A percentile compares a stretch with the other conserved stretches of the same genome.
Evolutionary conservation across 2,797 vertebrate genomes (phyloP).

Genomic region (Artibeus lituratus): DNA sequence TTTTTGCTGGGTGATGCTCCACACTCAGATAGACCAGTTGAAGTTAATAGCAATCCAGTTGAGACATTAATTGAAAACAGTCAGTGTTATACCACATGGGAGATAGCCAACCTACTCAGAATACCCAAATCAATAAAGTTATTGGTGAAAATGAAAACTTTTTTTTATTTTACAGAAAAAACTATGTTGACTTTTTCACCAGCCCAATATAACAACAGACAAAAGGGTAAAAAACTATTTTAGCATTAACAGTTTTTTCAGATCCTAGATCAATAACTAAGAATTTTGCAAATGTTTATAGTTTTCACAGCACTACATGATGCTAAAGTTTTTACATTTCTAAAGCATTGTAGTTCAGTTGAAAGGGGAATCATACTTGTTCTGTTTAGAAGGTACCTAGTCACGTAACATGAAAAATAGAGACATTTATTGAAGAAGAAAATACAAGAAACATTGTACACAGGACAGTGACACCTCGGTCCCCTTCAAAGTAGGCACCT

Average conservation of each 20-base stretch:
- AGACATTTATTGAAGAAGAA: not conserved
- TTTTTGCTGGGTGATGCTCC: not conserved
- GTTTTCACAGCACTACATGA: not conserved
- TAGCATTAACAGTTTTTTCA: not conserved
- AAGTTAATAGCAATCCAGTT: not conserved
- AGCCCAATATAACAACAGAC: not conserved
- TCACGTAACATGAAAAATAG: not conserved
- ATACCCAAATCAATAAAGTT: not conserved
- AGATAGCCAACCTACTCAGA: not conserved
- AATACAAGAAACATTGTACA: not conserved
- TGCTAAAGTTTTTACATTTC: not conserved
- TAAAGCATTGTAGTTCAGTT: not conserved
- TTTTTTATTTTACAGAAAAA: not conserved
- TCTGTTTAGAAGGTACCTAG: not conserved
- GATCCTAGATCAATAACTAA: not conserved
- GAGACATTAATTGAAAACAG: not conserved
- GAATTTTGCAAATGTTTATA: conserved; percentile 14
- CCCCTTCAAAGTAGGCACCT: not conserved
- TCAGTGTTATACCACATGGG: not conserved
- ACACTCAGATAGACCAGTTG: not conserved
- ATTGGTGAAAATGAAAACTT: not conserved
- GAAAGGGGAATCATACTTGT: not conserved
- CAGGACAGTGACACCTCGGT: not conserved
- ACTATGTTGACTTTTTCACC: not conserved
- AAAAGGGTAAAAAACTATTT: not conserved